These are phyloP conservation scores for Eurypyga helias DNA, from an alignment of 2,113 vertebrate species.

Conservation along the genomic window DNA sequence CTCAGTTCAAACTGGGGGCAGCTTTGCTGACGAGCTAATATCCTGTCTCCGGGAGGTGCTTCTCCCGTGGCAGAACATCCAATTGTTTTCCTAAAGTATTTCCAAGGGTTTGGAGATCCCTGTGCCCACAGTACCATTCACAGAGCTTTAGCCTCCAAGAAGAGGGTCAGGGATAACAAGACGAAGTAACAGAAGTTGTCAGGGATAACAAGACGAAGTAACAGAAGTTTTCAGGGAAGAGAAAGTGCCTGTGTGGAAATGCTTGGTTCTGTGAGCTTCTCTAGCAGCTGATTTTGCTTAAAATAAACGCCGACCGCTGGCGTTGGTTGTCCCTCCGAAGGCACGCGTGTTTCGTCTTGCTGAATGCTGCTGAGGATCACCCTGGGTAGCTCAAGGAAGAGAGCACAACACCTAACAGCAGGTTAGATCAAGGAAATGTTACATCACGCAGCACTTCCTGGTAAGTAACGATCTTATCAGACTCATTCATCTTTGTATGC, in stretches of 20 bases:
- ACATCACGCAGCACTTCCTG: slow-evolving; percentile 52
- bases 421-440: slow-evolving; percentile 55
- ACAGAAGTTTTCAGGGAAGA: not conserved
- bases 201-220: not conserved
- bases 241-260: not conserved
- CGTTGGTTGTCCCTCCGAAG: not conserved
- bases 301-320: not conserved
- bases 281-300: not conserved
- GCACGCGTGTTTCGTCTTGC: not conserved
- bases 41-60: not conserved
- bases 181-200: not conserved
- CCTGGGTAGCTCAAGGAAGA: not conserved
- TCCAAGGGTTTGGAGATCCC: not conserved
- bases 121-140: not conserved
- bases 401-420: not conserved
- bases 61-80: not conserved
- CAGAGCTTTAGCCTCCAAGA: not conserved
- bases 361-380: not conserved
- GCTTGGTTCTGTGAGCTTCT: not conserved
- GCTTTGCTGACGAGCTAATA: not conserved
- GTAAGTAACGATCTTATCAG: slow-evolving; percentile 33
- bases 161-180: not conserved
- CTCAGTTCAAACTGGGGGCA: not conserved
- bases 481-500: slow-evolving; percentile 1
- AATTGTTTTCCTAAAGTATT: not conserved